Evolutionary conservation across 2,888 invertebrate genomes (phyloP), one percentile per base, ranked within the genome.

Genomic region (Rhaphigaster nebulosa): DNA sequence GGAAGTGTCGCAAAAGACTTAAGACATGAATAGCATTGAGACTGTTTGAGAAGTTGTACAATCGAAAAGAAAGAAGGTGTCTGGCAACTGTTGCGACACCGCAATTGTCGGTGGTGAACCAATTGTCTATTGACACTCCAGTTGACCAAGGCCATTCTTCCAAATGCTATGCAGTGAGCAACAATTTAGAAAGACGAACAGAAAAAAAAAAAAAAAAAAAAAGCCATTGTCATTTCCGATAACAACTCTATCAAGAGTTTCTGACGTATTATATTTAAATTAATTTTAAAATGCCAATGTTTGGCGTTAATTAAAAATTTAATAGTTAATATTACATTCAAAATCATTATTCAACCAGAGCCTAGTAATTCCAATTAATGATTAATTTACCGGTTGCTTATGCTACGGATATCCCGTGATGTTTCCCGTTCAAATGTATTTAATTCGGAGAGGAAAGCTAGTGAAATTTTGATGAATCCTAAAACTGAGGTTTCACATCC

Each of bases 1-100:
- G 84, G 84, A 70, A 70, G 70, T 70, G 70, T 26, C 84, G 84
- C 84, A 70, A 70, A 70, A 34, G 70, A 20, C 6, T 70, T 34
- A 70, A 70, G 34, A 70, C 34, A 18, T 70, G 70, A 70, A 70
- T 70, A 20, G 70, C 34, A 70, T 20, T 0, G 70, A 34, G 20
- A 70, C 34, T 20, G 18, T 34, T 70, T 84, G 84, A n/a, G 84
- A 45, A 84, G 84, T 84, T 84, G 45, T 45, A 2, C 84, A 84
- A 84, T 20, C 23, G 41, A n/a, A 45, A 84, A 45, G 38, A 80
- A 80, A 80, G 29, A 15, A 65, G 70, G 70, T 70, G 70, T 70
- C 20, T 18, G 6, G 70, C 65, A 15, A 29, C 23, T 18, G 20
- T 70, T 70, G 70, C 70, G 20, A 34, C 70, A 70, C 34, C 29